phyloP scores from a whole-genome alignment of 1,140 invertebrate species.

The Drosophila arawakana region DNA sequence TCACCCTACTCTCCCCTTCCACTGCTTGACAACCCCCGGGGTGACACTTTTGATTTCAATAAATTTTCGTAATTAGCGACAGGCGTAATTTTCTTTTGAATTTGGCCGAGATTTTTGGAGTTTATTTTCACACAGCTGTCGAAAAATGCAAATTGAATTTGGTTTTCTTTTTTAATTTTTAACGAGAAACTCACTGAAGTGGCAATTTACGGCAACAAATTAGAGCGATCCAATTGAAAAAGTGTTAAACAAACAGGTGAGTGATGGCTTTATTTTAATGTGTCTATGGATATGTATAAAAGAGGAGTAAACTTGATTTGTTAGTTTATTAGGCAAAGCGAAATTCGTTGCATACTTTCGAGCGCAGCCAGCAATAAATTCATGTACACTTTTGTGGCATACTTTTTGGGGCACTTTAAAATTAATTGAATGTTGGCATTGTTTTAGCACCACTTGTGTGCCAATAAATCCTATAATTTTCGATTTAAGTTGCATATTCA shows the following conservation, averaged over 20 bases:
- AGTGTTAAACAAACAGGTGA: conserved; percentile 56
- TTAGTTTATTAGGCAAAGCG: too few species aligned
- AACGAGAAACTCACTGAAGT: conserved; percentile 59
- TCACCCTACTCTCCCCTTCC: not conserved
- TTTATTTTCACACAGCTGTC: conserved; percentile 47
- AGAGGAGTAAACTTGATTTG: not conserved
- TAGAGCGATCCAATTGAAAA: conserved; percentile 16
- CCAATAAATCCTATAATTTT: not conserved
- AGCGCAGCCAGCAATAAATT: too few species aligned
- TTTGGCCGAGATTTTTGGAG: conserved; percentile 22
- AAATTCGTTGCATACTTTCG: too few species aligned
- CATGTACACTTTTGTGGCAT: not conserved
- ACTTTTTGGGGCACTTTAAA: conserved; percentile 18
- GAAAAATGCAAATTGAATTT: conserved; percentile 77
- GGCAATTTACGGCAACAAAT: conserved; percentile 51
- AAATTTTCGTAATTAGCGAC: conserved; percentile 80
- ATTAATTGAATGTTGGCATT: not conserved
- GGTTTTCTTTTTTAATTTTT: conserved; percentile 25
- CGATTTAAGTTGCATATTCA: not conserved
- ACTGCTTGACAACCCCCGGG: conserved; percentile 8
- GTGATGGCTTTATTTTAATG: not conserved
- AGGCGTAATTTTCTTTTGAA: conserved; percentile 67
- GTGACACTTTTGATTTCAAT: conserved; percentile 80
- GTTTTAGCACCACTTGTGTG: not conserved
- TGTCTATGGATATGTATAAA: not conserved